A percentile compares a stretch with the other conserved stretches of the same genome.
phyloP scores from a whole-genome alignment of 2,888 invertebrate species.

The Idaea straminata region DNA sequence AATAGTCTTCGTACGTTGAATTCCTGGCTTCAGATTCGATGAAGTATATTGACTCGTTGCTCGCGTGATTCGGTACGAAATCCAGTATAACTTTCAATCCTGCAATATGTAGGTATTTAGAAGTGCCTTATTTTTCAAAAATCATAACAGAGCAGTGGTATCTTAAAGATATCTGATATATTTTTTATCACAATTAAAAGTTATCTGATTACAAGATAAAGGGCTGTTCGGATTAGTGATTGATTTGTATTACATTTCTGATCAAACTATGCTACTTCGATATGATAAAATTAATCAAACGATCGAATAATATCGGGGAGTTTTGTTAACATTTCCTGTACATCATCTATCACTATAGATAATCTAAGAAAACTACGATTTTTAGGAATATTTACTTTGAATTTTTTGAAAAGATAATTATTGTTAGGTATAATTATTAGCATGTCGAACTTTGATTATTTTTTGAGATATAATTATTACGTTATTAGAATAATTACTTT shows the following conservation, averaged over 20 bases:
- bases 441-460: neutral
- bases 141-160: too few species aligned
- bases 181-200: neutral
- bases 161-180: neutral
- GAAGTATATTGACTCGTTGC: conserved; percentile 91
- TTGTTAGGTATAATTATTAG: neutral
- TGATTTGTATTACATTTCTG: neutral
- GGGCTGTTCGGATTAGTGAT: neutral
- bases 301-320: neutral
- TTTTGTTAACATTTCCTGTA: neutral
- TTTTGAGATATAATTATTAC: too few species aligned
- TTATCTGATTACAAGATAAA: neutral
- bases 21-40: conserved; percentile 81
- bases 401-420: neutral
- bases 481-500: too few species aligned
- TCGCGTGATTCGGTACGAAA: conserved; percentile 85
- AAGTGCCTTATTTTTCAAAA: neutral
- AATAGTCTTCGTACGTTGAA: conserved; percentile 85
- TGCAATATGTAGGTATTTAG: conserved; percentile 28
- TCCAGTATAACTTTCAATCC: conserved; percentile 81
- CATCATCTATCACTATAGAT: neutral
- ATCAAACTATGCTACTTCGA: neutral
- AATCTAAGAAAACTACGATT: neutral
- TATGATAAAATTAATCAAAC: neutral
- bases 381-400: neutral